Base-by-base conservation (phyloP, 2,797 vertebrate species). In the Aldrovandia affinis region DNA sequence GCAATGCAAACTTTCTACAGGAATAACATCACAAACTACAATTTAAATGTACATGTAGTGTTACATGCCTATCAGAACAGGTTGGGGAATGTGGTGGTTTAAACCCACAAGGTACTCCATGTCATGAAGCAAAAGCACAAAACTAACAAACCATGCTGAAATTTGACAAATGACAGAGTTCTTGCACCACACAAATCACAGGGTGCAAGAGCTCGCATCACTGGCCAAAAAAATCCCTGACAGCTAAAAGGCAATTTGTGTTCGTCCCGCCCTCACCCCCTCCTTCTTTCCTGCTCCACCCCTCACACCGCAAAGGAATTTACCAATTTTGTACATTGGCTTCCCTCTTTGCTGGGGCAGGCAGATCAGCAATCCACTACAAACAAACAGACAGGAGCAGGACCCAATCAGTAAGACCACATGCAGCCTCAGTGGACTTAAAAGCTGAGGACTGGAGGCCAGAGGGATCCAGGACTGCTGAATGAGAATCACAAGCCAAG, bases 221-320 rank as follows among this genome's bases (percentile, higher is more conserved):
- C 78, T 78, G 59, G 12, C 59, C 78, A 84, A 84, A 83, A 65
- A 55, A 14, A 15, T 20, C 39, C 25, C 42, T 79, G 55, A 79
- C 39, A 55, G 7, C 22, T n/a, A n/a, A 84, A 65, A 18, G 30
- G 25, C 20, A 39, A 25, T 80, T 54, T 68, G n/a, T 52, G 1
- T 55, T 80, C 28, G 20, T 68, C 25, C 42, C n/a, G 39, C 42
- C 42, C 3, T 28, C 59, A 12, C 22, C 18, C 54, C 55, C 42
- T 8, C 28, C 28, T n/a, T 6, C 25, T 14, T 30, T 12, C 10
- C 1, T 83, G 52, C 30, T 4, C 6, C 63, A 68, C 15, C 3
- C 28, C 10, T 20, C 59, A 14, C 9, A n/a, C 59, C 28, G 5
- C 14, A 44, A 63, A 25, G 59, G 75, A 83, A 79, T 36, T 79